Conservation (phyloP, 2,888 invertebrate genomes). For the Gerris lacustris region DNA sequence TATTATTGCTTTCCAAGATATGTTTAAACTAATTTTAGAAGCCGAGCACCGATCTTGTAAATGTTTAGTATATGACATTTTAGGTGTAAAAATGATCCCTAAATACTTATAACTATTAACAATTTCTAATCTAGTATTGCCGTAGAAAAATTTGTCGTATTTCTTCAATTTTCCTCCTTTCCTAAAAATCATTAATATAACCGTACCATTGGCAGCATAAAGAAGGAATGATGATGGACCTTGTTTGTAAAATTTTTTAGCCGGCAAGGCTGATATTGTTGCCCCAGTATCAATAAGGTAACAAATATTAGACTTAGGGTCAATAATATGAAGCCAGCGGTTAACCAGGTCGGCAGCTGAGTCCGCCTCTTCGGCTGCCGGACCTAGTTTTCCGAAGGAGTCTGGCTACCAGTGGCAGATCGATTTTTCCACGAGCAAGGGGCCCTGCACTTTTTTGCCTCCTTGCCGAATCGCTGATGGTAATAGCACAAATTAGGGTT, state of each 20-base stretch:
- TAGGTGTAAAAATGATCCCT: too few relatives aligned
- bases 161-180: too few relatives aligned
- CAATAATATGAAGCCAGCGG: conserved; percentile 13
- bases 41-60: too few relatives aligned
- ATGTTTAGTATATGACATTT: too few relatives aligned
- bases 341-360: not conserved
- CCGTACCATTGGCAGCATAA: conserved; percentile 17
- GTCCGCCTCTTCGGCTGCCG: not conserved
- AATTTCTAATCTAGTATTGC: too few relatives aligned
- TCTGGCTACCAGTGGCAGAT: not conserved
- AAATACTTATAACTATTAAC: too few relatives aligned
- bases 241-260: not conserved
- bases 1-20: too few relatives aligned
- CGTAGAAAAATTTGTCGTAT: too few relatives aligned
- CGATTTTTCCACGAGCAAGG: not conserved
- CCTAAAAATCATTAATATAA: too few relatives aligned
- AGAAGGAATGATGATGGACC: not conserved
- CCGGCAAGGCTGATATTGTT: conserved; percentile 18
- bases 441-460: not conserved
- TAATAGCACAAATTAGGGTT: too few relatives aligned
- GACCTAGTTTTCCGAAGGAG: not conserved
- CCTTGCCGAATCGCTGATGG: not conserved
- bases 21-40: too few relatives aligned
- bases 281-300: conserved; percentile 24
- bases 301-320: not conserved